Percentiles rank a stretch among this genome's conserved stretches.
phyloP scores from a whole-genome alignment of 2,113 vertebrate genomes.

The Archocentrus centrarchus region DNA sequence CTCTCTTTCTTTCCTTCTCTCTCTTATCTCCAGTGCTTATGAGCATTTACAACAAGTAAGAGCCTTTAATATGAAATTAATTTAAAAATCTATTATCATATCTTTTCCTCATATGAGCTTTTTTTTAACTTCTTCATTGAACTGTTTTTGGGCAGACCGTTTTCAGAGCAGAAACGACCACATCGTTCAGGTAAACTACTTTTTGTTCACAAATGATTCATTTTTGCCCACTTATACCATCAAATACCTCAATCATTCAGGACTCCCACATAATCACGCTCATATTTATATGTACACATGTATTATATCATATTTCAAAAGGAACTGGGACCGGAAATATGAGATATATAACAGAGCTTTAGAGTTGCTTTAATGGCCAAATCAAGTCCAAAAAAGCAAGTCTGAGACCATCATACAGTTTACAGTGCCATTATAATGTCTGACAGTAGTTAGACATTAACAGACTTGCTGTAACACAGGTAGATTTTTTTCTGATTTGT shows the following conservation, averaged over 20 bases:
- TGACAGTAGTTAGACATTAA: background rate
- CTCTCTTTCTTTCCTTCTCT: conserved; percentile 24
- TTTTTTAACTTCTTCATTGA: conserved; percentile 16
- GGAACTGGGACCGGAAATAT: background rate
- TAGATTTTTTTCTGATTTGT: conserved; percentile 7
- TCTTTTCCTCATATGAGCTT: background rate
- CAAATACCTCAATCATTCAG: background rate
- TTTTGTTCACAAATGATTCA: background rate
- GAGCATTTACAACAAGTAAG: conserved; percentile 81
- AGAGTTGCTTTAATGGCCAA: background rate
- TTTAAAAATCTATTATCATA: background rate
- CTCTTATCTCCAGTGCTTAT: conserved; percentile 74
- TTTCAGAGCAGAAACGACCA: conserved; percentile 75
- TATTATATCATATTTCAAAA: background rate
- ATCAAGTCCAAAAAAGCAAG: background rate
- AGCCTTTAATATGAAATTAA: background rate
- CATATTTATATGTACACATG: background rate
- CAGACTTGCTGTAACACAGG: background rate
- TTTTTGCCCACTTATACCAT: background rate
- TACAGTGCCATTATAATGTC: background rate
- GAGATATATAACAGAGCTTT: background rate
- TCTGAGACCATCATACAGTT: background rate
- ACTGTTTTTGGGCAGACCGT: conserved; percentile 62
- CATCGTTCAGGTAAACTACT: conserved; percentile 78
- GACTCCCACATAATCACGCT: background rate